Conservation (phyloP, 1,140 invertebrate species). For the Trichonephila clavata region DNA sequence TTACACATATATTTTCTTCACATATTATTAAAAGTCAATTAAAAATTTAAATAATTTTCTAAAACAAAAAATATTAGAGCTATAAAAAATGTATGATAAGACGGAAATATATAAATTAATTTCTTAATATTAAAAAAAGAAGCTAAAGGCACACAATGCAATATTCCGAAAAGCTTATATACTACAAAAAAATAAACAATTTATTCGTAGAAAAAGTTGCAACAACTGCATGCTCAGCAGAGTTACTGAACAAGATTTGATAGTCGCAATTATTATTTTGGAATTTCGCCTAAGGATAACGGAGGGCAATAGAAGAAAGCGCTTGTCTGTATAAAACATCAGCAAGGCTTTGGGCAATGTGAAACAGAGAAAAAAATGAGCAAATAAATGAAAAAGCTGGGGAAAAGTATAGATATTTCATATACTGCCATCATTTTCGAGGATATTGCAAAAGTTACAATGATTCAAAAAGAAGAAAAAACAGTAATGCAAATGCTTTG, state of each 20-base stretch:
- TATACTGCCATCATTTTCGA: constrained; percentile 25
- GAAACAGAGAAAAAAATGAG: background rate
- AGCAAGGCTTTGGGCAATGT: background rate
- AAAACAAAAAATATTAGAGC: no score
- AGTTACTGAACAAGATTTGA: background rate
- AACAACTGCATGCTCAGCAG: background rate
- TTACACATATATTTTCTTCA: no score
- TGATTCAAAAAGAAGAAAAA: background rate
- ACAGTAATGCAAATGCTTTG: constrained; percentile 26
- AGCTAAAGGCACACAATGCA: no score
- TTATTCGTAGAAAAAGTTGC: background rate
- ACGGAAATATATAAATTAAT: no score
- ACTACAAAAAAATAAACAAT: no score
- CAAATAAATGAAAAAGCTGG: background rate
- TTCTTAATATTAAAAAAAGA: no score
- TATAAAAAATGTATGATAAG: no score
- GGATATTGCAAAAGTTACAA: constrained; percentile 2
- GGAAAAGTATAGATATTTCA: constrained; percentile 14
- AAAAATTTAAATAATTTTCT: no score
- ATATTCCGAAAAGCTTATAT: no score
- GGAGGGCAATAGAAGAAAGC: background rate
- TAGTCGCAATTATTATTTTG: constrained; percentile 29
- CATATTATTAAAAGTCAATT: no score
- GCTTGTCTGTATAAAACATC: background rate
- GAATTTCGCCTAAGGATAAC: background rate